Evolutionary conservation across 1,140 invertebrate genomes (phyloP), one percentile per base, ranked within the genome.

Genomic region (Geopemphigus sp.): DNA sequence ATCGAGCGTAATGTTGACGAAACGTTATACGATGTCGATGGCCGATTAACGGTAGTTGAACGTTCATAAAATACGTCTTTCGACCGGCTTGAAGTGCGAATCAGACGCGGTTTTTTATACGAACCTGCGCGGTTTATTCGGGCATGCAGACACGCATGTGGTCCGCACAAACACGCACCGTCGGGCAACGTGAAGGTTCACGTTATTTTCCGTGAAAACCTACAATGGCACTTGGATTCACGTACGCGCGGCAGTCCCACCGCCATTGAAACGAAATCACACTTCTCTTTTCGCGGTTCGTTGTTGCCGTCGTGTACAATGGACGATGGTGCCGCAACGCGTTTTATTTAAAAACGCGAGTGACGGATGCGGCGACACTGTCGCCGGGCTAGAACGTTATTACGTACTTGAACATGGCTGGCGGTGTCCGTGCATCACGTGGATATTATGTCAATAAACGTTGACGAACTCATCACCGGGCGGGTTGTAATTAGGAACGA

Each of bases 401-500:
- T 68, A 22, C 39, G 50, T n/a, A 68, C 47, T 39, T 47, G 12
- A 47, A 68, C 47, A 47, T 47, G 64, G 64, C 54, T 45, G 39
- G 39, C 39, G 53, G 0, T 22, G 2, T 72, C 15, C 54, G 29
- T 72, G 5, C n/a, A 56, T 56, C 5, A 5, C n/a, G n/a, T 56
- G 8, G 19, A 17, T 39, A 68, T 80, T 56, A 45, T 57, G 54
- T 81, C 45, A 32, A 80, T 54, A 54, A 70, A 45, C 80, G 68
- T 68, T 70, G 29, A 68, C 56, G 57, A 80, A 70, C 80, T 70
- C 26, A 57, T 17, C 22, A 19, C 15, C 14, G 29, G 29, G 29
- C 15, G 22, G 59, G n/a, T 22, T 56, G 32, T 57, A 80, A 80
- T 70, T 72, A 80, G 64, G 57, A 24, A 24, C 14, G 26, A 39